Evolutionary conservation across 2,797 vertebrate genomes (phyloP).

Genomic region (Rhodeus uyekii): DNA sequence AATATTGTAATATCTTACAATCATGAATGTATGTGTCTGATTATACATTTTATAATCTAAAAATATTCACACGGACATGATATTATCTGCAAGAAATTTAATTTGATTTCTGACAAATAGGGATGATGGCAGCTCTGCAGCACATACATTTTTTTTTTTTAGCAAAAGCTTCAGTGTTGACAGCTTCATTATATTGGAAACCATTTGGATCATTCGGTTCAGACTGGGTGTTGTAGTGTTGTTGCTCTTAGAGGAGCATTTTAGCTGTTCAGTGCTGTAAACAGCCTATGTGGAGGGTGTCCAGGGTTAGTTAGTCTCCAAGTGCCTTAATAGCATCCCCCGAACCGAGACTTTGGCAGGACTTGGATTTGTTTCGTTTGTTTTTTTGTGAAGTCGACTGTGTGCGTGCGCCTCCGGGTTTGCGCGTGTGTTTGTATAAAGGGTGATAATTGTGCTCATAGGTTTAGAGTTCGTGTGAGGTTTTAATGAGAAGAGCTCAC

Average conservation of each 20-base stretch:
- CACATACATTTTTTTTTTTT: background rate
- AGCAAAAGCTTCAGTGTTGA: background rate
- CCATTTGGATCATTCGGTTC: accelerated
- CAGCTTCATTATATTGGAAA: conserved; percentile 9
- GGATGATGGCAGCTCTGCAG: background rate
- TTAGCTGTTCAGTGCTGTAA: background rate
- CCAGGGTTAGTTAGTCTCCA: background rate
- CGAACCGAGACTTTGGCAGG: conserved; percentile 1
- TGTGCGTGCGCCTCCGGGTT: background rate
- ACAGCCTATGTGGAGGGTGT: background rate
- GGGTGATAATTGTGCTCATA: conserved; percentile 64
- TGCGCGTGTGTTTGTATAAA: conserved; percentile 53
- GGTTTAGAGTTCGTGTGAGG: conserved; percentile 53
- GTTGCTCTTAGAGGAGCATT: background rate
- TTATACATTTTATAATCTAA: background rate
- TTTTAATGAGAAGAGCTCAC: conserved; percentile 75
- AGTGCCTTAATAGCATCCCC: background rate
- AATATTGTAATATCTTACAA: background rate
- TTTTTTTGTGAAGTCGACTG: background rate
- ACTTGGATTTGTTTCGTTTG: background rate
- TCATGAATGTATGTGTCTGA: background rate
- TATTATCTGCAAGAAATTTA: background rate
- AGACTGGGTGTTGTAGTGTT: background rate
- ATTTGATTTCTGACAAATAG: background rate
- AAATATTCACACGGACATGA: background rate